Conservation (phyloP, 2,797 vertebrate genomes). For the Oryzias dopingdopingensis region DNA sequence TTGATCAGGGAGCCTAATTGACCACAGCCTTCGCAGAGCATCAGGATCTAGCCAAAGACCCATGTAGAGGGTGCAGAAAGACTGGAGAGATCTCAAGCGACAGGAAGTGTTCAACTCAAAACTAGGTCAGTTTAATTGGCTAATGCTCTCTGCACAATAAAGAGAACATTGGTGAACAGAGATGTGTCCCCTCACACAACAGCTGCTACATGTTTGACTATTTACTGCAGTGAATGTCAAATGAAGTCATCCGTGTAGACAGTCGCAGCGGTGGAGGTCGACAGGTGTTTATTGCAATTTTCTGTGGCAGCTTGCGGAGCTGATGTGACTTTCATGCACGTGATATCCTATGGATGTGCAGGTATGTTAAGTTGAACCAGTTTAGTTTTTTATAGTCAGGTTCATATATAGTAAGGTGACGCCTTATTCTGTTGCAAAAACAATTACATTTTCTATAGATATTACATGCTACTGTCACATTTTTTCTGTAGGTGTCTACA, state of each 20-base stretch:
- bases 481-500: conserved; percentile 4
- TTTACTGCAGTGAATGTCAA: not conserved
- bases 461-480: not conserved
- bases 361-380: conserved; percentile 2
- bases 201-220: conserved; percentile 27
- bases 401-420: not conserved
- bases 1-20: conserved; percentile 49
- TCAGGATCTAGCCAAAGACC: conserved; percentile 28
- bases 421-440: not conserved
- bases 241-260: conserved; percentile 22
- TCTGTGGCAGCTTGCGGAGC: conserved; percentile 19
- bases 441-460: not conserved
- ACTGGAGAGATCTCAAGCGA: conserved; percentile 18
- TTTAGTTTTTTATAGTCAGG: conserved; percentile 1
- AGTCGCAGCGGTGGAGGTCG: conserved; percentile 27
- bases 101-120: conserved; percentile 35
- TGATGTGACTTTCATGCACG: conserved; percentile 41
- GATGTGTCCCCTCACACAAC: conserved; percentile 19
- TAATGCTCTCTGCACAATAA: conserved; percentile 30
- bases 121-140: conserved; percentile 64
- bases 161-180: conserved; percentile 23
- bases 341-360: conserved; percentile 33
- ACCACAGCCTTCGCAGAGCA: conserved; percentile 25
- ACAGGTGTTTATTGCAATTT: conserved; percentile 45
- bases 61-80: conserved; percentile 36